Base-by-base conservation (phyloP, 2,797 vertebrate genomes). In the Sandelia bainsii region DNA sequence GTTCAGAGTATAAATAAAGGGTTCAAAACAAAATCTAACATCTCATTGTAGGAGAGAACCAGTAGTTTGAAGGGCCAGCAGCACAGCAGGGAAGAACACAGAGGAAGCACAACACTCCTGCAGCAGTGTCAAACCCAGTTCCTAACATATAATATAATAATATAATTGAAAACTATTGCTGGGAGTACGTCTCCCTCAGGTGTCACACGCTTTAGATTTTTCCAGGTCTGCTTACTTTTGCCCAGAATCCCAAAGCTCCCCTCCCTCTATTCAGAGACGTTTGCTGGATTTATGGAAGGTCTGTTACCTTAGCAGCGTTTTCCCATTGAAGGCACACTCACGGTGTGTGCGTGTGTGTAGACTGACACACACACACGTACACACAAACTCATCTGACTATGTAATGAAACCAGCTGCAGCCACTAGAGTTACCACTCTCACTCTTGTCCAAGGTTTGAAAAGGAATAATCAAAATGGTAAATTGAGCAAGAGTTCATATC, bases 111-210 rank as follows among this genome's bases (percentile, higher is more conserved):
- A 32, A 72, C 62, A 46, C 67, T 57, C 64, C 60, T 71, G 78
- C 65, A 44, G 62, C 11, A 22, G 75, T 82, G 79, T 89, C 85
- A 81, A 82, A 74, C 53, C 67, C 72, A 52, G 81, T 86, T 90
- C 79, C 80, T 66, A 77, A n/a, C n/a, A n/a, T n/a, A n/a, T n/a
- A n/a, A n/a, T n/a, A n/a, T n/a, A n/a, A n/a, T n/a, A n/a, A n/a
- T n/a, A n/a, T n/a, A n/a, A 88, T 85, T 83, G 86, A 88, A 92
- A 89, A 80, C 76, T 66, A 74, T 64, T 71, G 81, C 76, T 83
- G 72, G 72, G 77, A 81, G 76, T 87, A 74, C 71, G 69, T 83
- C 81, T 90, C 90, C 90, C 87, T 84, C 88, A 89, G 89, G 88
- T 88, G 76, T 75, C 51, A 54, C 71, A 70, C 48, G 61, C 76